Conservation (phyloP, 2,797 vertebrate species). For the Pseudomugil tenellus region DNA sequence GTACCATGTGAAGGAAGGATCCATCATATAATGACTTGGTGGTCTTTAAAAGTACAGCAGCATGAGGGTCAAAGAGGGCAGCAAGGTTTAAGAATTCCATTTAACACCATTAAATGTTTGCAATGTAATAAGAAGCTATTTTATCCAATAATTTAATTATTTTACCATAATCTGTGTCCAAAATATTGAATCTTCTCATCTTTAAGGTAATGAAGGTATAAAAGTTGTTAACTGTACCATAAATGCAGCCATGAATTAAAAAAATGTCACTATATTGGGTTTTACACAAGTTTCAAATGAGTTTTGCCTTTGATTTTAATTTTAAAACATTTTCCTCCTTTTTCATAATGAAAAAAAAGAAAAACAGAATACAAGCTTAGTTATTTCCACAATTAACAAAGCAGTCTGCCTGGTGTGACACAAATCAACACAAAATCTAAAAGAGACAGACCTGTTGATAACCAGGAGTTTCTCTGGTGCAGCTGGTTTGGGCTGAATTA, state of each 20-base stretch:
- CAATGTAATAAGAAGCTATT: slow-evolving; percentile 1
- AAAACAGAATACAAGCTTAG: too few species aligned
- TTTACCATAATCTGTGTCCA: neutral
- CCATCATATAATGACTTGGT: slow-evolving; percentile 1
- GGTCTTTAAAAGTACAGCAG: neutral
- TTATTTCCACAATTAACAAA: neutral
- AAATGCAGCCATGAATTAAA: neutral
- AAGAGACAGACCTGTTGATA: neutral
- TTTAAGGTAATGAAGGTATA: too few species aligned
- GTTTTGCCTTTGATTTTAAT: neutral
- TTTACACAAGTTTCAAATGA: neutral
- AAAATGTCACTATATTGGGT: neutral
- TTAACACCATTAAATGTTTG: neutral
- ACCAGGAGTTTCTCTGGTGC: neutral
- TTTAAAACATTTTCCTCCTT: too few species aligned
- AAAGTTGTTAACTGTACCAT: too few species aligned
- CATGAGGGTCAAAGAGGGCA: neutral
- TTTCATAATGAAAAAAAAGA: too few species aligned
- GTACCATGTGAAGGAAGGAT: neutral
- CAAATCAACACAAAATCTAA: neutral
- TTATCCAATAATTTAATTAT: neutral
- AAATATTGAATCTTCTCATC: neutral
- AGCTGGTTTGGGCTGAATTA: neutral
- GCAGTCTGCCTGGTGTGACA: neutral
- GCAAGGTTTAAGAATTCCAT: neutral